phyloP scores from a whole-genome alignment of 2,888 invertebrate species.

The Argyresthia goedartella region DNA sequence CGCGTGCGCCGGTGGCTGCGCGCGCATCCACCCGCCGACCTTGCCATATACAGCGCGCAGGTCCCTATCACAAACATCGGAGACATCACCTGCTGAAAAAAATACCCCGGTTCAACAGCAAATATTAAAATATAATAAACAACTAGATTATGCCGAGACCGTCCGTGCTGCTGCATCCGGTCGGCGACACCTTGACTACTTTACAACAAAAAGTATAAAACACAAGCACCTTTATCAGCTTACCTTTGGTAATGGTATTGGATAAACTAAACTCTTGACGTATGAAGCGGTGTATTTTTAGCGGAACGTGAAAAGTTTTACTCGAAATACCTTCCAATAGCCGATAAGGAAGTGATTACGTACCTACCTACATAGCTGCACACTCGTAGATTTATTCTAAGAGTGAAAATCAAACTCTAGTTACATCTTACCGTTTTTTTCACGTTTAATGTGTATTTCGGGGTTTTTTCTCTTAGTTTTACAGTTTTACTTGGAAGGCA shows the following conservation, averaged over 20 bases:
- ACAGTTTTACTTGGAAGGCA: too few relatives aligned
- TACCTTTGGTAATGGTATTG: slow-evolving; percentile 2
- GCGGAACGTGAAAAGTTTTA: not conserved
- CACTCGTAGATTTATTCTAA: not conserved
- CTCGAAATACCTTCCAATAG: not conserved
- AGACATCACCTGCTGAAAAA: not conserved
- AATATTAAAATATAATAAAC: too few relatives aligned
- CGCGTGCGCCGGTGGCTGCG: slow-evolving; percentile 29
- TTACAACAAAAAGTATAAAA: not conserved
- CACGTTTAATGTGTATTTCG: too few relatives aligned
- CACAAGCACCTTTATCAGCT: not conserved
- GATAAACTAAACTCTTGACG: not conserved
- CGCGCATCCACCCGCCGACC: slow-evolving; percentile 42
- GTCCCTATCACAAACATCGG: not conserved
- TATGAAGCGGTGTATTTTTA: not conserved
- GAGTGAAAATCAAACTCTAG: not conserved
- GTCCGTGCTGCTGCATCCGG: not conserved
- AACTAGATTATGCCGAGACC: too few relatives aligned
- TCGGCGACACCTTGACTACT: not conserved
- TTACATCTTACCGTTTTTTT: too few relatives aligned
- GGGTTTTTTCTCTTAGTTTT: too few relatives aligned
- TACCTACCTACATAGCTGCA: not conserved
- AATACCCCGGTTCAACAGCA: not conserved
- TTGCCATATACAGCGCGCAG: slow-evolving; percentile 46
- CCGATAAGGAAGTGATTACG: not conserved